These are phyloP conservation scores for Mus musculus DNA, from an alignment of 2,113 vertebrate species.

Conservation along the genomic window GRCm39 chr19:17861001-17861500, in stretches of 20 bases:
- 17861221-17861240: slow-evolving; percentile 33
- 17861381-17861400: not conserved
- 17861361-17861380: not conserved
- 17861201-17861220: slow-evolving; percentile 33
- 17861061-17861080: slow-evolving; percentile 45
- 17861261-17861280: slow-evolving; percentile 20
- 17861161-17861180: not conserved
- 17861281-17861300: not conserved
- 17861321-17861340: not conserved
- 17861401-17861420: not conserved
- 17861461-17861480: not conserved
- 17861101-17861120: slow-evolving; percentile 69
- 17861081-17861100: slow-evolving; percentile 73
- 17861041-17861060: slow-evolving; percentile 77
- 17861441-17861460: too few relatives aligned
- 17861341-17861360: slow-evolving; percentile 2
- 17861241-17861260: slow-evolving; percentile 29
- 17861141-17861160: slow-evolving; percentile 39
- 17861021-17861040: slow-evolving; percentile 73
- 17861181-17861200: slow-evolving; percentile 49
- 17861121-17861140: slow-evolving; percentile 57
- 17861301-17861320: not conserved
- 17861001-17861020: slow-evolving; percentile 74
- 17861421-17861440: not conserved
- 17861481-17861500: not conserved